Percentiles rank a stretch among this genome's conserved stretches.
These are phyloP conservation scores for Eucidaris tribuloides DNA, from an alignment of 35 echinoderm and acorn worm species.

Conservation along the genomic window DNA sequence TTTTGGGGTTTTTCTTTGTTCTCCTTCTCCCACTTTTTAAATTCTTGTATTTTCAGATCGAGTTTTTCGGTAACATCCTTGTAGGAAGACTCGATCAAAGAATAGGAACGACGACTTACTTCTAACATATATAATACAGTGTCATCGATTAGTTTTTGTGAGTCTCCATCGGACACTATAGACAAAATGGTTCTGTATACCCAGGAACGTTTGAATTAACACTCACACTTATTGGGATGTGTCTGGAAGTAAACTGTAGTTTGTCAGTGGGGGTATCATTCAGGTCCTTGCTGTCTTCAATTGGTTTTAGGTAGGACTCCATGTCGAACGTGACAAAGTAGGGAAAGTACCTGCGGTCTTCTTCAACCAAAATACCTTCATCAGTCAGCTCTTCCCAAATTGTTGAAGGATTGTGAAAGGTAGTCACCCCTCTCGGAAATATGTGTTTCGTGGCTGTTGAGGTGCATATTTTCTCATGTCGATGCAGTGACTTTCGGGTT, in stretches of 20 bases:
- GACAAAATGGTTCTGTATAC: background rate
- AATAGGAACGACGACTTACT: background rate
- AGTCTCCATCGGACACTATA: background rate
- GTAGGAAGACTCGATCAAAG: background rate
- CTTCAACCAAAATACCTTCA: background rate
- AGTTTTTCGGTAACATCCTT: background rate
- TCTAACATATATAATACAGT: background rate
- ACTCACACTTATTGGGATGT: background rate
- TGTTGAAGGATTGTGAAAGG: background rate
- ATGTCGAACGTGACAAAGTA: constrained; percentile 11
- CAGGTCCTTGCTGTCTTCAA: background rate
- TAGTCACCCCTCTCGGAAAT: constrained; percentile 27
- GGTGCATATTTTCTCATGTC: constrained; percentile 33
- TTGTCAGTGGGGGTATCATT: background rate
- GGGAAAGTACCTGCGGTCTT: constrained; percentile 4
- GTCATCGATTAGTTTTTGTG: background rate
- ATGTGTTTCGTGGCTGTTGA: background rate
- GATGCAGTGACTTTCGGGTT: background rate
- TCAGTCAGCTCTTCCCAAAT: constrained; percentile 1
- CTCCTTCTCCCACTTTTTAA: background rate
- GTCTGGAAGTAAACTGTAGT: background rate
- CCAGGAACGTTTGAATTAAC: background rate
- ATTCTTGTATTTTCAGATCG: background rate
- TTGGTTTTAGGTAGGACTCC: constrained; percentile 6
- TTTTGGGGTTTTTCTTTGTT: background rate